Evolutionary conservation across 1,140 invertebrate genomes (phyloP), one percentile per base, ranked within the genome.

Genomic region (Eriosoma lanigerum): DNA sequence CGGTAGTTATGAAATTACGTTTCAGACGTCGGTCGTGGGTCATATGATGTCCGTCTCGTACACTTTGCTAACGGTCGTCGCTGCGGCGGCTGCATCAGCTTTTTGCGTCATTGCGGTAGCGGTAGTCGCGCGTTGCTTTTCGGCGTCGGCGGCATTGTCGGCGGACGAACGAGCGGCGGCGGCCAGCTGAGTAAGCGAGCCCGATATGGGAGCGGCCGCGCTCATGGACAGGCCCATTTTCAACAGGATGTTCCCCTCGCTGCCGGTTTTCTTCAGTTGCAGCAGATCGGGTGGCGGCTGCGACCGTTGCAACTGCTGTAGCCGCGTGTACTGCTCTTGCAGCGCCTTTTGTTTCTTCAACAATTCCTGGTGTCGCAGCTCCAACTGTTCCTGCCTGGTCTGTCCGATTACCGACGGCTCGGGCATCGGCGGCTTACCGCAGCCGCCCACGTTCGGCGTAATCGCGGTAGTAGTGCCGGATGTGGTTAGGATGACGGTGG

Each of bases 21-120:
- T 38, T 60, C 38, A 78, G 44, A 78, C 75, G 44, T 78, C 75
- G 3, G 75, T 78, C 48, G 75, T 80, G 73, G 66, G 89, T 90
- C 89, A 94, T 90, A 95, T 92, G 88, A 95, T 95, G 85, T 95
- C 93, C 83, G 93, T 94, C 87, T 95, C 93, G 86, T 94, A 94
- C 83, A 94, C 90, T 86, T 93, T 93, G 85, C 89, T 92, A n/a
- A 88, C 89, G 82, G 88, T 89, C 5, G 86, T 87, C 46, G 86
- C 85, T 38, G 82, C 85, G 82, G 81, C 83, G 9, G 85, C 85
- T 10, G 84, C 10, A n/a, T n/a, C n/a, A 83, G 1, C 10, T 44
- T 48, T 24, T n/a, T 29, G 83, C 2, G 84, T 85, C 12, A 85
- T 29, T 1, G 80, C 29, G 48, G 21, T n/a, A 1, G 32, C 48